A percentile compares a stretch with the other conserved stretches of the same genome.
These are phyloP conservation scores for Phrynosoma platyrhinos DNA, from an alignment of 2,113 vertebrate species.

Conservation along the genomic window DNA sequence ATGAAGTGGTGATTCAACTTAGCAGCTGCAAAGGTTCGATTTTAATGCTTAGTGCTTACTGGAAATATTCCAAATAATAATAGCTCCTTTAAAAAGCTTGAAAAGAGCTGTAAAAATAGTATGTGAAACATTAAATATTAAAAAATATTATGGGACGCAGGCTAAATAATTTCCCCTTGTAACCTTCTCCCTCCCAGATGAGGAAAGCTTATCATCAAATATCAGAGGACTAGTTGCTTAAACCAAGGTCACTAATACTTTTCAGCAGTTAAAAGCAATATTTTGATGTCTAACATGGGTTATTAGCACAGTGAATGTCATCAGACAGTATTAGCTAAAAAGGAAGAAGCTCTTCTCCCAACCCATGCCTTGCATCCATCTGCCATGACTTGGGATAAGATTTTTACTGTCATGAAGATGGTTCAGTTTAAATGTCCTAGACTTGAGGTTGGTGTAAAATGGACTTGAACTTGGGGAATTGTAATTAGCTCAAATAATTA, in stretches of 20 bases:
- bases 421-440: neutral
- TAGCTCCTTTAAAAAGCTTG: conserved; percentile 66
- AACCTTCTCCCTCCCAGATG: neutral
- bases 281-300: conserved; percentile 16
- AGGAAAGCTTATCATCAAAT: conserved; percentile 43
- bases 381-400: neutral
- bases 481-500: no score
- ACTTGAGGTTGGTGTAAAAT: neutral
- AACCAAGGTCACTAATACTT: conserved; percentile 36
- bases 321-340: conserved; percentile 5
- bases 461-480: neutral
- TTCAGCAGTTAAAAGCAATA: conserved; percentile 13
- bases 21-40: conserved; percentile 56
- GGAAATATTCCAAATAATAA: conserved; percentile 68
- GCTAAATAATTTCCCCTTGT: conserved; percentile 57
- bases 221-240: conserved; percentile 36
- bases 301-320: neutral
- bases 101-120: conserved; percentile 58
- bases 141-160: conserved; percentile 41
- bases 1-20: conserved; percentile 67
- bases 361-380: neutral
- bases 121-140: neutral
- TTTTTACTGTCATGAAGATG: neutral
- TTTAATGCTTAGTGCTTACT: conserved; percentile 68
- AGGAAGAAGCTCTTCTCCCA: neutral